Evolutionary conservation across 2,797 vertebrate genomes (phyloP), one percentile per base, ranked within the genome.

Genomic region (Coluber constrictor): DNA sequence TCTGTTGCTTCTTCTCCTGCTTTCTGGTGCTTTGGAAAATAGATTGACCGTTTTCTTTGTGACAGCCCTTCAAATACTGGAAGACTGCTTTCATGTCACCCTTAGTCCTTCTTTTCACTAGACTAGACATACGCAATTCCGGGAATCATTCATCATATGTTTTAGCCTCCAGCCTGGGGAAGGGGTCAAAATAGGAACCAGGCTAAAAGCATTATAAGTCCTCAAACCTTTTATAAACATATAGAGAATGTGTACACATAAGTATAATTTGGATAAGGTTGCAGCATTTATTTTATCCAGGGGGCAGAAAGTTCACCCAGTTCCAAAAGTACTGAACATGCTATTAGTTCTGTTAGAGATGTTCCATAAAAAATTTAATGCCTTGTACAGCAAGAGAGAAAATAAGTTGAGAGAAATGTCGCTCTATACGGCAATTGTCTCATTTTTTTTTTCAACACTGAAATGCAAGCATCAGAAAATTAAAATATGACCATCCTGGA

Each of bases 401-500:
- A 29, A 54, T 4, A 32, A 88, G 27, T 9, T 29, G 43, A 20
- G 20, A 87, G 74, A 51, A 37, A 15, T 54, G 20, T 25, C 0
- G 59, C 7, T 32, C 5, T 47, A 27, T 70, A 27, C 2, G 87
- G 25, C 2, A 92, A 16, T 88, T 90, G 16, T 92, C 18, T 29
- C 2, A 32, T 59, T 32, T 90, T 60, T 90, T 60, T 10, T 47
- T 37, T 90, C 56, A 0, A 6, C 70, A 37, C 86, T 92, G 23
- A 91, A 96, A 83, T 0, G 5, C 87, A 90, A 89, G 86, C 95
- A 87, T 10, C 47, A 16, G 56, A 10, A 83, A 92, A 93, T 51
- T 91, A 32, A 89, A 93, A 2, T 0, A 3, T 0, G 89, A 25
- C 59, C 47, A 5, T 43, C 94, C 93, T 92, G 89, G 91, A 89